Evolutionary conservation across 2,888 invertebrate genomes (phyloP), one percentile per base, ranked within the genome.

Genomic region (Sphaerophoria taeniata): DNA sequence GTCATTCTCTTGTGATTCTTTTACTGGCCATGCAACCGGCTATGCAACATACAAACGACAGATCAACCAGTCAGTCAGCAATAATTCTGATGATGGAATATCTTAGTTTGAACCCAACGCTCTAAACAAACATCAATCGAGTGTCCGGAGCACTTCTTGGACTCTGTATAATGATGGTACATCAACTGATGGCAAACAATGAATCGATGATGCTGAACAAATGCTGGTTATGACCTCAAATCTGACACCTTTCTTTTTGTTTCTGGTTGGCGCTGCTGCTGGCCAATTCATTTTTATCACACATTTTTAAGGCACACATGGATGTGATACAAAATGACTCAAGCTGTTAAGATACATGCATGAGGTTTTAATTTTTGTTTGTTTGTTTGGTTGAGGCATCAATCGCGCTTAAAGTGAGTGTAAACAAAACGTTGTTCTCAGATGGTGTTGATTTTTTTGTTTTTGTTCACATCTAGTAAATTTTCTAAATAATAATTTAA

Each of bases 401-500:
- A 85, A 85, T 80, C 80, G 84, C 63, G 76, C 76, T 85, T 85
- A 76, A 69, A 80, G 80, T 75, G 75, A 80, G 69, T 61, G 76
- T 80, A 85, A 85, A 85, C 84, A 85, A 61, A 61, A 12, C 61
- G n/a, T 7, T 7, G 61, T 61, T 61, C 76, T 80, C 49, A 65
- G 14, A 36, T 63, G 39, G 1, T 39, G 39, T 39, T 39, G 39
- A 11, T 72, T 83, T 53, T 43, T 71, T 75, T 78, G 77, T 69
- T 14, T 55, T 55, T 9, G 11, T 14, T 7, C 14, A 11, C 14
- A 16, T 14, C 14, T 14, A 14, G 7, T 4, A 56, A 36, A 39
- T 36, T 58, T 58, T 58, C 33, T 39, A 6, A 39, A 39, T 58
- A 34, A 14, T 56, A 56, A 36, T 56, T 36, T 56, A 6, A 56